Base-by-base conservation (phyloP, 2,113 vertebrate species). In the Callospermophilus lateralis region DNA sequence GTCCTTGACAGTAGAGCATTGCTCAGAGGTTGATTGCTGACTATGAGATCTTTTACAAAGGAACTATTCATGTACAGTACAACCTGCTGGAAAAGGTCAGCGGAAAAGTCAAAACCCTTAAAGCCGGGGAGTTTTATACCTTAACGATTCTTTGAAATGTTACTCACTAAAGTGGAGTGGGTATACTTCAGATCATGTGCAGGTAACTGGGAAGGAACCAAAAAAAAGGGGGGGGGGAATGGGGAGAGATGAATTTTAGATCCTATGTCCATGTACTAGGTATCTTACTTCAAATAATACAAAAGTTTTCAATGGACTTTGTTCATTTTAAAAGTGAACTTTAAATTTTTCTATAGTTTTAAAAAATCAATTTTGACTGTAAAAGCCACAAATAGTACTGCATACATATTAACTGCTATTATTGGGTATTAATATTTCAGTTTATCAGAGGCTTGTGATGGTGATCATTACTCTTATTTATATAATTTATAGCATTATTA, bases 101-200 rank as follows among this genome's bases (percentile, higher is more conserved):
- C 70, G 67, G 61, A 95, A 94, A 94, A 86, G 81, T 90, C 53
- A 89, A 94, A 89, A 81, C 22, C 2, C 58, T 79, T 93, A 85
- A 77, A 95, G 9, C 28, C 22, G 13, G 26, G 42, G 51, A 87
- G 74, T 93, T 96, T 94, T 39, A 24, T 70, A 39, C 78, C 85
- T 94, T 94, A 93, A 91, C 51, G n/a, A 53, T 45, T 68, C 32
- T 81, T 93, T 97, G 65, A 97, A 96, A 94, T 78, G 2, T 67
- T 96, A 84, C 58, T 88, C 39, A 68, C 42, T 93, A 78, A 32
- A 95, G 19, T 76, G 9, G 20, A 67, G 42, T 34, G 4, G 34
- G 4, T 45, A 45, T 61, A 87, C 15, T 88, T 94, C 58, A 84
- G 58, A 87, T 97, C 51, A 93, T 11, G 19, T 84, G 30, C 3